Percentiles rank a stretch among this genome's conserved stretches.
Conservation (phyloP, 1,140 invertebrate genomes). For the Bombus vancouverensis region DNA sequence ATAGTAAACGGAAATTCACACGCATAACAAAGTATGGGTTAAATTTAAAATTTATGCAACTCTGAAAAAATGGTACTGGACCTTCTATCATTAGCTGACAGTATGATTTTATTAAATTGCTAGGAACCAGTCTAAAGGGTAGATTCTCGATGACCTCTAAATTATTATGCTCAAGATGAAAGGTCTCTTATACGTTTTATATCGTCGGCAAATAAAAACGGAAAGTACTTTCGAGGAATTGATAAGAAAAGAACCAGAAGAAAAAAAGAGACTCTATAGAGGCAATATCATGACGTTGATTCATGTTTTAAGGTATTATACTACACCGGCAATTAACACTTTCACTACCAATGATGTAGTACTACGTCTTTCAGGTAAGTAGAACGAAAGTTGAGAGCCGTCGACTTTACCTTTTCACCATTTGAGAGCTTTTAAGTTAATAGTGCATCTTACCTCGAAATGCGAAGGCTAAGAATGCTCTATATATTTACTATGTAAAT, state of each 20-base stretch:
- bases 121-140: not conserved
- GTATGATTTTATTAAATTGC: not conserved
- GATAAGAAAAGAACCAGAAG: not conserved
- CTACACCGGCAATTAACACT: slow-evolving; percentile 26
- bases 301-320: not conserved
- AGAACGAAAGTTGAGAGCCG: not conserved
- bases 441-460: not conserved
- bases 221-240: not conserved
- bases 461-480: not conserved
- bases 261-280: not conserved
- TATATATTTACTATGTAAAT: not conserved
- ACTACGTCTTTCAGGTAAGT: not conserved
- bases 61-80: not conserved
- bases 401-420: slow-evolving; percentile 4
- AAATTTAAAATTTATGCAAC: not conserved
- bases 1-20: too few relatives aligned
- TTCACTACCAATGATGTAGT: slow-evolving; percentile 1
- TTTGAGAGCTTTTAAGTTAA: not conserved
- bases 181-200: not conserved
- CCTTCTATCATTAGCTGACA: not conserved
- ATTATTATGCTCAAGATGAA: not conserved
- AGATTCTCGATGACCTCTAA: not conserved
- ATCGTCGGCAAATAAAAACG: not conserved
- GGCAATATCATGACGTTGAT: not conserved
- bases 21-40: too few relatives aligned